Conservation (phyloP, 2,113 vertebrate species). For the Edolisoma coerulescens region DNA sequence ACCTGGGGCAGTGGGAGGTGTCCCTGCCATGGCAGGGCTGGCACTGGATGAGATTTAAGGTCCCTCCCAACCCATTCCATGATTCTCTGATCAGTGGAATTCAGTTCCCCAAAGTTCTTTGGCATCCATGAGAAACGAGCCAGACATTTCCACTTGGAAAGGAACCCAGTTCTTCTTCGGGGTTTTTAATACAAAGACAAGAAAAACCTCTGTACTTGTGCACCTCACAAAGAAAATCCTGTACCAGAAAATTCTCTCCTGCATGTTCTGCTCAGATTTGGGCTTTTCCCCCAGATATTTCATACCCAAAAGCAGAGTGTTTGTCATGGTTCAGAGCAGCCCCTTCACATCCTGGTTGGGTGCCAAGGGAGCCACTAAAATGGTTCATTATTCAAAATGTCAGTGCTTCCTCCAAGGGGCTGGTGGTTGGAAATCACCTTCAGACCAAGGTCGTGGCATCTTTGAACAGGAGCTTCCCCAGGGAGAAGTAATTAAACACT, state of each 20-base stretch:
- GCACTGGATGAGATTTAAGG: accelerated
- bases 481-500: background rate
- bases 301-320: background rate
- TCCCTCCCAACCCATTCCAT: background rate
- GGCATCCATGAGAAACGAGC: background rate
- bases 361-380: background rate
- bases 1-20: background rate
- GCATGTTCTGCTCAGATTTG: background rate
- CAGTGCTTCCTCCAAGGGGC: background rate
- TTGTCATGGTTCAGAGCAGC: background rate
- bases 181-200: background rate
- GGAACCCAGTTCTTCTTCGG: background rate
- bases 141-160: background rate
- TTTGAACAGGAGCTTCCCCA: background rate
- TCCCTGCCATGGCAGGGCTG: background rate
- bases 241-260: background rate
- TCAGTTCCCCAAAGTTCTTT: background rate
- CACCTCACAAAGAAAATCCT: background rate
- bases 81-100: background rate
- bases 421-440: background rate
- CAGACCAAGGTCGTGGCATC: background rate
- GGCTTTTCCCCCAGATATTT: background rate
- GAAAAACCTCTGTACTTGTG: background rate
- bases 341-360: background rate
- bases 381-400: background rate